These are phyloP conservation scores for Panagrolaimus sp. DNA, from an alignment of 1,140 invertebrate genomes.

Conservation along the genomic window DNA sequence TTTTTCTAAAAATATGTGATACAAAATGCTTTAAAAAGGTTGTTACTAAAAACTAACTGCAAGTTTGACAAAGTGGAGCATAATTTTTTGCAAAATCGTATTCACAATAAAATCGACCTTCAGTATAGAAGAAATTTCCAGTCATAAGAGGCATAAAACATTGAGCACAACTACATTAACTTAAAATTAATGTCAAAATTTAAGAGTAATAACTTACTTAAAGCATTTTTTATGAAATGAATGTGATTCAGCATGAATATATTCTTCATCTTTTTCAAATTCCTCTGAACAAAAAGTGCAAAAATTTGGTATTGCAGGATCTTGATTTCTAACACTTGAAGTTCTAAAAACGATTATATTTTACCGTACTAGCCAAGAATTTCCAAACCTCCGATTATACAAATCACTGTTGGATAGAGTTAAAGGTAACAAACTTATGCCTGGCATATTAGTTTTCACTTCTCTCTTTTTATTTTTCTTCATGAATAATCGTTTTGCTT, in stretches of 20 bases:
- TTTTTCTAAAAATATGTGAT: neutral
- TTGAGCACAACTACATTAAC: neutral
- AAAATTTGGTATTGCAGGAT: no score
- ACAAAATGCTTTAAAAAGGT: neutral
- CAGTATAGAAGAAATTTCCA: neutral
- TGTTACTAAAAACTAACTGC: neutral
- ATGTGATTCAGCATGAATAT: neutral
- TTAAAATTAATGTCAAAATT: neutral
- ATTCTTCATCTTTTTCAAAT: neutral
- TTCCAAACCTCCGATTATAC: no score
- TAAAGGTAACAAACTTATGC: no score
- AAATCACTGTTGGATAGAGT: no score
- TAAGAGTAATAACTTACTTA: neutral
- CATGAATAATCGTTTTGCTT: no score
- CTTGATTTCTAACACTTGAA: no score
- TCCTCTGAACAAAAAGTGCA: neutral
- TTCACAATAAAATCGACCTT: neutral
- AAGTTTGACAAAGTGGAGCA: conserved; percentile 6
- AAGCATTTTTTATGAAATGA: conserved; percentile 5
- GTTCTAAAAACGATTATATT: no score
- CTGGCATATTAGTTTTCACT: no score
- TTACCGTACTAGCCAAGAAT: no score
- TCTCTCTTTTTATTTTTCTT: no score
- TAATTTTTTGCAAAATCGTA: neutral
- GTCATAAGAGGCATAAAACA: neutral